A percentile compares a stretch with the other conserved stretches of the same genome.
Evolutionary conservation across 2,113 vertebrate species (phyloP).

Genomic region (Pongo abelii): DNA sequence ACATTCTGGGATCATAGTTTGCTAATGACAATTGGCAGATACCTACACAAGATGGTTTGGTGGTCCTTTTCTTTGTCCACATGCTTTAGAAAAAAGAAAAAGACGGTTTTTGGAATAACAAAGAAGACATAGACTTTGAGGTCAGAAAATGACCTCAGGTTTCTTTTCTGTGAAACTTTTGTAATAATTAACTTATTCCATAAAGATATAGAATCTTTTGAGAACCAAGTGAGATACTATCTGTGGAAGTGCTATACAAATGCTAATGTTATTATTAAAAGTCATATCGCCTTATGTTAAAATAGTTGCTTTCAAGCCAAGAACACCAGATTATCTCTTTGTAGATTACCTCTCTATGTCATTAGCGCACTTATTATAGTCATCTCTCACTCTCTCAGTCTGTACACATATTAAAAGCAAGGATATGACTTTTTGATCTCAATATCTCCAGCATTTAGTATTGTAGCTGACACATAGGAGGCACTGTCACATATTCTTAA

Average conservation of each 20-base stretch:
- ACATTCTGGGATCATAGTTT: background rate
- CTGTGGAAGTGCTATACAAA: background rate
- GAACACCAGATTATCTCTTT: background rate
- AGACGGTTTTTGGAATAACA: background rate
- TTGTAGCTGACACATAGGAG: background rate
- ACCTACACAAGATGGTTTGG: background rate
- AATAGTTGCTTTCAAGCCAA: background rate
- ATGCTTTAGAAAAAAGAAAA: background rate
- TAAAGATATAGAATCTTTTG: slow-evolving; percentile 14
- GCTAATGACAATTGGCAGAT: background rate
- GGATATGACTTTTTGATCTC: background rate
- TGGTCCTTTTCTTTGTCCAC: background rate
- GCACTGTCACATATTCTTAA: background rate
- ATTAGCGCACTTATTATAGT: background rate
- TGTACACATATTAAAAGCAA: background rate
- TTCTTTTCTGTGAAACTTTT: slow-evolving; percentile 21
- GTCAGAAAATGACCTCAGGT: background rate
- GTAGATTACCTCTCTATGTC: background rate
- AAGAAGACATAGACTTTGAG: background rate
- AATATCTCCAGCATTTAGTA: background rate
- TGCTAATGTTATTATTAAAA: background rate
- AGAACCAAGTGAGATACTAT: background rate
- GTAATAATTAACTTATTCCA: background rate
- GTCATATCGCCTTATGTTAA: background rate
- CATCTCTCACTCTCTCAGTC: background rate